phyloP scores from a whole-genome alignment of 37 sponge, comb jelly and placozoan species.

The Hexactinellida sp. region DNA sequence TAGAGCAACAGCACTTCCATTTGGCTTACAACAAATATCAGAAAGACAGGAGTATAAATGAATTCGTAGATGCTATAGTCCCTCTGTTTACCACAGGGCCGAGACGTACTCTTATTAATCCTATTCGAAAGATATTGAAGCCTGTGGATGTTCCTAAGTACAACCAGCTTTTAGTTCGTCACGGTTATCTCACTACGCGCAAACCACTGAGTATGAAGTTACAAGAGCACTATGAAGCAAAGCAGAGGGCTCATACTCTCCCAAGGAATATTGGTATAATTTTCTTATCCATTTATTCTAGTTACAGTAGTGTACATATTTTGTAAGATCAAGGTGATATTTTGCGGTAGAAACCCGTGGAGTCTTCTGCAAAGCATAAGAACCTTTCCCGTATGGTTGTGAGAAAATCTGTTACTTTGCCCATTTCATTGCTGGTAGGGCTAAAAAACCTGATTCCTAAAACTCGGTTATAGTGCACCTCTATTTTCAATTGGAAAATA shows the following conservation, averaged over 20 bases:
- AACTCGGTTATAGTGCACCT: no score
- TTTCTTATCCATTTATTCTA: no score
- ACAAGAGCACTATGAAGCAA: background rate
- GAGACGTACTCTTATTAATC: constrained; percentile 54
- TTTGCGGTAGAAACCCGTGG: no score
- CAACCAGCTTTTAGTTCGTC: constrained; percentile 40
- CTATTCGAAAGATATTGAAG: constrained; percentile 51
- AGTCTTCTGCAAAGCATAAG: no score
- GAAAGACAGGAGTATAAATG: constrained; percentile 30
- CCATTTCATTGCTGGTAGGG: no score
- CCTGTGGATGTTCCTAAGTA: constrained; percentile 49
- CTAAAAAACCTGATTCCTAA: no score
- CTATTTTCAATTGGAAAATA: no score
- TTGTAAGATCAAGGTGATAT: no score
- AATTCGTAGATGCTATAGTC: constrained; percentile 47
- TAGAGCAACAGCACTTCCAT: constrained; percentile 46
- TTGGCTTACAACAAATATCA: constrained; percentile 51
- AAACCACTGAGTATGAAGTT: constrained; percentile 14
- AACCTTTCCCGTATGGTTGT: no score
- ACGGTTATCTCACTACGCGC: constrained; percentile 28
- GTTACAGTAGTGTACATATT: no score
- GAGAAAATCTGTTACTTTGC: no score
- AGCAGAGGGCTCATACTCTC: background rate
- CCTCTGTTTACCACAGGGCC: constrained; percentile 42
- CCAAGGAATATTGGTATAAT: background rate